Base-by-base conservation (phyloP, 2,113 vertebrate species). In the Irena cyanogastra region DNA sequence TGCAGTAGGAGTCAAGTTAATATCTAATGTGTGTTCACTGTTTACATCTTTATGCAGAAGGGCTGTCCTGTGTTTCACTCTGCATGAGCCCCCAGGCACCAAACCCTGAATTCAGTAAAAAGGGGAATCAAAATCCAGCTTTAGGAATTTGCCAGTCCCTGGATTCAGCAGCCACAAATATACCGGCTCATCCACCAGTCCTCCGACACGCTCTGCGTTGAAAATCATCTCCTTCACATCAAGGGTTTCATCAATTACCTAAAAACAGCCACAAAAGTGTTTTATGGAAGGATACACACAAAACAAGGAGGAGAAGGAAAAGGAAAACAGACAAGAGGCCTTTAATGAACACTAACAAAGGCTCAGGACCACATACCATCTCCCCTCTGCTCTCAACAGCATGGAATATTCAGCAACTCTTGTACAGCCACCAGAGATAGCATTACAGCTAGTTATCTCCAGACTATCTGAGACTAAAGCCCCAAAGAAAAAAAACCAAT, bases 201-300 rank as follows among this genome's bases (percentile, higher is more conserved):
- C 98, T 64, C 98, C 98, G 14, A 99, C 98, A 93, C 99, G 98
- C 97, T 99, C 99, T 4, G 99, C 98, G 44, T 99, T 99, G 98
- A 99, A 99, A 64, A 98, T 98, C 98, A 98, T 98, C 95, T 99
- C 99, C 97, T 99, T 99, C 97, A 99, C 99, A 87, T 99, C 99
- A 79, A 99, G 98, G 90, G 99, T 99, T 97, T 99, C 99, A 92
- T 99, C 99, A 96, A 99, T 99, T 75, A 99, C 99, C 99, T 99
- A 98, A 69, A 98, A 98, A 98, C 28, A 72, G 97, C 85, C 97
- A 98, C 83, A 97, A 81, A 93, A 97, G 97, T 13, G 65, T 95
- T 97, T 98, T 98, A 98, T 93, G 97, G 97, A 84, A 87, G 54
- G 70, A 82, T 45, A 65, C 41, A 47, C 14, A 49, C 6, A 16